A percentile compares a stretch with the other conserved stretches of the same genome.
Evolutionary conservation across 2,797 vertebrate genomes (phyloP).

Genomic region (Pachyuromys duprasi): DNA sequence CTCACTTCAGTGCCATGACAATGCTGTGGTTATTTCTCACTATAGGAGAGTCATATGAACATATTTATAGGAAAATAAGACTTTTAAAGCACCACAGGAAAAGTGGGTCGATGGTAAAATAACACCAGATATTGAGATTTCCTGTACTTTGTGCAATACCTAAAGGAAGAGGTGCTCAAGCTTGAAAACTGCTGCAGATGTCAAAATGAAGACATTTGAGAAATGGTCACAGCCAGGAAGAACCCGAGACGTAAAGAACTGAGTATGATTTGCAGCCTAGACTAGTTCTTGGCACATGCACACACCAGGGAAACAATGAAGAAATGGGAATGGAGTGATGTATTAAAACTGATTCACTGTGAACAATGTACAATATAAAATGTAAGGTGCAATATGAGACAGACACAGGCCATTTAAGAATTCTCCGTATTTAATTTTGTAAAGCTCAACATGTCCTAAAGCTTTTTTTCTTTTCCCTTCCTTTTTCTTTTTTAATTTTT

Average conservation of each 20-base stretch:
- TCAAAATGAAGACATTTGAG: constrained; percentile 28
- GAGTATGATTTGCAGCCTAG: not conserved
- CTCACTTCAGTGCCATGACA: not conserved
- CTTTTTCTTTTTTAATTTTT: not conserved
- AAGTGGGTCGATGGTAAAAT: not conserved
- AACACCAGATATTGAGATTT: not conserved
- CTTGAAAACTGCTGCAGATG: not conserved
- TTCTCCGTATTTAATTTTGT: not conserved
- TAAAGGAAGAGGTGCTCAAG: not conserved
- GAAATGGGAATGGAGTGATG: not conserved
- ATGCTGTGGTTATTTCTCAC: not conserved
- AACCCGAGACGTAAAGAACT: not conserved
- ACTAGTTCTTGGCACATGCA: not conserved
- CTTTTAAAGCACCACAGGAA: constrained; percentile 21
- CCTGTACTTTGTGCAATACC: not conserved
- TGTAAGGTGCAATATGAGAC: not conserved
- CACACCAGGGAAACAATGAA: not conserved
- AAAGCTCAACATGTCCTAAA: not conserved
- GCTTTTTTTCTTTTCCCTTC: not conserved
- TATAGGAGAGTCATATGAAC: not conserved
- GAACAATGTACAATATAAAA: not conserved
- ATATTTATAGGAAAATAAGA: constrained; percentile 23
- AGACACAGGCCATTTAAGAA: not conserved
- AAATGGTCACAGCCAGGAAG: not conserved
- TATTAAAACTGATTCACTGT: not conserved